Evolutionary conservation across 2,888 invertebrate species (phyloP).

Genomic region (Bembecia ichneumoniformis): DNA sequence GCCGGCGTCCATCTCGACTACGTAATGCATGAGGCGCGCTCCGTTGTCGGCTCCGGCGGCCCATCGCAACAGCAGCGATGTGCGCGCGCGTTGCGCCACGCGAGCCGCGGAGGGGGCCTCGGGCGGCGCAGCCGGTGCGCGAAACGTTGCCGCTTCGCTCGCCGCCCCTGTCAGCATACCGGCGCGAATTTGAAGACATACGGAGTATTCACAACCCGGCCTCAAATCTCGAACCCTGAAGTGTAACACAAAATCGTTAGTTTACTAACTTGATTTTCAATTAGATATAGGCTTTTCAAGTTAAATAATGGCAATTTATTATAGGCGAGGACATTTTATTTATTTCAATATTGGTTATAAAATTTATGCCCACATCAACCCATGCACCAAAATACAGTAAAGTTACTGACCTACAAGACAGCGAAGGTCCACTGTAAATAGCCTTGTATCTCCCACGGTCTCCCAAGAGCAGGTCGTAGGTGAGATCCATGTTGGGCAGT

Average conservation of each 20-base stretch:
- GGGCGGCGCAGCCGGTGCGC: slow-evolving; percentile 86
- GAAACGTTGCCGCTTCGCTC: slow-evolving; percentile 84
- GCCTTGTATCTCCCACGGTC: slow-evolving; percentile 89
- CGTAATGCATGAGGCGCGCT: slow-evolving; percentile 80
- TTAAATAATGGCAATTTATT: too few species aligned
- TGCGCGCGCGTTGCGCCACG: slow-evolving; percentile 79
- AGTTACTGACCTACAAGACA: slow-evolving; percentile 75
- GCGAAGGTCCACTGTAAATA: slow-evolving; percentile 83
- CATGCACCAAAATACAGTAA: too few species aligned
- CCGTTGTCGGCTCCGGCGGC: slow-evolving; percentile 84
- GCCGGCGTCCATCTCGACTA: slow-evolving; percentile 84
- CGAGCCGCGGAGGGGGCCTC: slow-evolving; percentile 82
- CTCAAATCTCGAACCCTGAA: slow-evolving; percentile 82
- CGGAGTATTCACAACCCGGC: slow-evolving; percentile 90
- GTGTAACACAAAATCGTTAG: too few species aligned
- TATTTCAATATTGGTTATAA: too few species aligned
- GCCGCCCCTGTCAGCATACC: slow-evolving; percentile 82
- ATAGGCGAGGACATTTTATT: too few species aligned
- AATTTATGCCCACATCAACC: too few species aligned
- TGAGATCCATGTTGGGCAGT: slow-evolving; percentile 71
- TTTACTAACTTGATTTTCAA: too few species aligned
- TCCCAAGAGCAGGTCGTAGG: slow-evolving; percentile 86
- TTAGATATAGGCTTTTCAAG: too few species aligned
- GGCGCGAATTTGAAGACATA: slow-evolving; percentile 83
- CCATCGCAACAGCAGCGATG: slow-evolving; percentile 80